Percentiles rank a stretch among this genome's conserved stretches.
phyloP scores from a whole-genome alignment of 2,888 invertebrate species.

The Halictus quadricinctus region DNA sequence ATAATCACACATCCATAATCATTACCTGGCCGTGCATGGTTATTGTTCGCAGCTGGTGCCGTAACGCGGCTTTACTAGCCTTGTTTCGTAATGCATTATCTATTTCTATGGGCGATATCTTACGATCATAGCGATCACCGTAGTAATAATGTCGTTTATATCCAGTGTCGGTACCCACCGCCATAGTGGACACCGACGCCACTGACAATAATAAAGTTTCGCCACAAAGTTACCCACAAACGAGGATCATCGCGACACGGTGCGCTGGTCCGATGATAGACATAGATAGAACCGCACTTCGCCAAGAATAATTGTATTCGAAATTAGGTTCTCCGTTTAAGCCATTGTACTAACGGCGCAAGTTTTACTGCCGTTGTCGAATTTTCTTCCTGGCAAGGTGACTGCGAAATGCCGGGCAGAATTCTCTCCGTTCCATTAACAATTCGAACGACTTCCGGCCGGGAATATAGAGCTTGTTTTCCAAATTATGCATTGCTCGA shows the following conservation, averaged over 20 bases:
- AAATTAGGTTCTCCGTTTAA: conserved; percentile 64
- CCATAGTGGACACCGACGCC: conserved; percentile 35
- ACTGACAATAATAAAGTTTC: conserved; percentile 62
- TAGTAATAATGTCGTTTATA: conserved; percentile 63
- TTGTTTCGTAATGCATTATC: conserved; percentile 48
- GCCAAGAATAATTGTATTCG: conserved; percentile 77
- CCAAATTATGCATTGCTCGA: too few relatives aligned
- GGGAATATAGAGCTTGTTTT: neutral
- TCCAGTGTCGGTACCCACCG: conserved; percentile 26
- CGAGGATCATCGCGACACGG: conserved; percentile 52
- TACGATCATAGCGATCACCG: conserved; percentile 58
- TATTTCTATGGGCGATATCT: conserved; percentile 41
- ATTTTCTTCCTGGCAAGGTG: neutral
- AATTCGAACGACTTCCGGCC: neutral
- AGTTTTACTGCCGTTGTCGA: conserved; percentile 43
- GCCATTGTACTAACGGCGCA: conserved; percentile 11
- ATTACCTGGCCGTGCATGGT: neutral
- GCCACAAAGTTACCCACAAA: conserved; percentile 55
- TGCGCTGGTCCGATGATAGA: neutral
- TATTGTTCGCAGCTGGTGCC: conserved; percentile 20
- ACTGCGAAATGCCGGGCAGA: too few relatives aligned
- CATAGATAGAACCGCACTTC: conserved; percentile 25
- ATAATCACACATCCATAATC: neutral
- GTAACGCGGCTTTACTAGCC: conserved; percentile 49
- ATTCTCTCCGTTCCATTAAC: neutral